Conservation (phyloP, 1,140 invertebrate species). For the Scaptomyza montana region DNA sequence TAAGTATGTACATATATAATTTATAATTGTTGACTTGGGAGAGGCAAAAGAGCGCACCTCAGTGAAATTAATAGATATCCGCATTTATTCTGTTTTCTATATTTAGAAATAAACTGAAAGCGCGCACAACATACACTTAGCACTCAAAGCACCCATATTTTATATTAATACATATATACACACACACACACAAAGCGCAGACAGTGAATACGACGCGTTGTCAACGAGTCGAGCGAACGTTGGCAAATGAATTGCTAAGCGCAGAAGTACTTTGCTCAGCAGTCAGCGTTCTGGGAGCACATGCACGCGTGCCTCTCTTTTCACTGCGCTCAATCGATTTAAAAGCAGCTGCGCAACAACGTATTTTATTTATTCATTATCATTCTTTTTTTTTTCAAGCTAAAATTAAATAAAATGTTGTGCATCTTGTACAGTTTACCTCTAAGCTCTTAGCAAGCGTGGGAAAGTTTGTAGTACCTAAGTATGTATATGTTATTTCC, state of each 20-base stretch:
- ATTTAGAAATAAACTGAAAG: slow-evolving; percentile 71
- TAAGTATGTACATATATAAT: neutral
- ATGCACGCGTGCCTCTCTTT: slow-evolving; percentile 13
- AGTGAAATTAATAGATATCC: slow-evolving; percentile 43
- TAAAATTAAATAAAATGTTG: too few relatives aligned
- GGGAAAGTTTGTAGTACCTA: too few relatives aligned
- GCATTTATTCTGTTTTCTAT: slow-evolving; percentile 64
- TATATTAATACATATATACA: slow-evolving; percentile 29
- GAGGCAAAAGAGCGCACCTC: slow-evolving; percentile 8
- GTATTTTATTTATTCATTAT: too few relatives aligned
- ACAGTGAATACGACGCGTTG: slow-evolving; percentile 67
- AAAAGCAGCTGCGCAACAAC: too few relatives aligned
- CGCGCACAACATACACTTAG: neutral
- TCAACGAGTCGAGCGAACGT: slow-evolving; percentile 66
- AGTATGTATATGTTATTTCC: too few relatives aligned
- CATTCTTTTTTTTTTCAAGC: too few relatives aligned
- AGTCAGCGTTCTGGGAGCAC: neutral
- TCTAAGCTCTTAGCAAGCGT: too few relatives aligned
- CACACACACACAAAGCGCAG: slow-evolving; percentile 28
- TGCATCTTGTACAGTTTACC: too few relatives aligned
- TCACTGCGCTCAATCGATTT: neutral
- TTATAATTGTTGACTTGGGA: slow-evolving; percentile 20
- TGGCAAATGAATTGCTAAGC: slow-evolving; percentile 54
- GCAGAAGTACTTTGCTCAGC: slow-evolving; percentile 61
- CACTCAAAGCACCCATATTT: slow-evolving; percentile 12